Conservation (phyloP, 2,888 invertebrate species). For the Arctia plantaginis region DNA sequence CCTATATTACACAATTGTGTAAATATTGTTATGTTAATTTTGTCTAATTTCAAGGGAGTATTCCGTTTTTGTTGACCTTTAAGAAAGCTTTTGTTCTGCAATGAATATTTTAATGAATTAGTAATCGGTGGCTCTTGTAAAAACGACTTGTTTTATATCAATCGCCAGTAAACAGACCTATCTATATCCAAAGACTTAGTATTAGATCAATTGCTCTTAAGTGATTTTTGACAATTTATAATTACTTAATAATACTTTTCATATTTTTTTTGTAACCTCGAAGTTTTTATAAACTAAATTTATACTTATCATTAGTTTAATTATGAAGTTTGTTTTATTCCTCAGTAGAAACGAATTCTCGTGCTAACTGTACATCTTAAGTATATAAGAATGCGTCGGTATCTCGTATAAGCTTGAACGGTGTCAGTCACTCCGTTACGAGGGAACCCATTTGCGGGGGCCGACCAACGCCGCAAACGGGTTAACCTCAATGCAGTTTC, state of each 20-base stretch:
- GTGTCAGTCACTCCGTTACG: slow-evolving; percentile 70
- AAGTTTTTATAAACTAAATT: background rate
- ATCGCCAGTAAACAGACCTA: too few species aligned
- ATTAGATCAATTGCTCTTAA: too few species aligned
- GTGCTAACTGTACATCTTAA: slow-evolving; percentile 27
- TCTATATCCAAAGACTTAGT: too few species aligned
- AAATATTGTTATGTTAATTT: background rate
- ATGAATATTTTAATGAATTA: too few species aligned
- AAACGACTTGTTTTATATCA: too few species aligned
- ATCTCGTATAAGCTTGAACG: slow-evolving; percentile 58
- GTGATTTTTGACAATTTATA: too few species aligned
- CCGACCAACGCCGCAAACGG: slow-evolving; percentile 40
- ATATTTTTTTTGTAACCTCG: background rate
- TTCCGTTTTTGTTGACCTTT: background rate
- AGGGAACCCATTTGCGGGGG: slow-evolving; percentile 55
- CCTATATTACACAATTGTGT: too few species aligned
- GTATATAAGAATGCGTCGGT: slow-evolving; percentile 39
- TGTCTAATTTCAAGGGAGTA: background rate
- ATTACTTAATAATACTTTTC: too few species aligned
- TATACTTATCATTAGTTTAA: background rate
- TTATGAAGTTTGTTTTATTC: background rate
- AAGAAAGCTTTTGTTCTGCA: too few species aligned
- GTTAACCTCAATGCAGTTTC: slow-evolving; percentile 53
- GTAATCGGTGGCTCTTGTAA: too few species aligned
- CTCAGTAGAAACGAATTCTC: background rate